These are phyloP conservation scores for Entosphenus tridentatus DNA, from an alignment of 2,113 vertebrate species.

Conservation along the genomic window DNA sequence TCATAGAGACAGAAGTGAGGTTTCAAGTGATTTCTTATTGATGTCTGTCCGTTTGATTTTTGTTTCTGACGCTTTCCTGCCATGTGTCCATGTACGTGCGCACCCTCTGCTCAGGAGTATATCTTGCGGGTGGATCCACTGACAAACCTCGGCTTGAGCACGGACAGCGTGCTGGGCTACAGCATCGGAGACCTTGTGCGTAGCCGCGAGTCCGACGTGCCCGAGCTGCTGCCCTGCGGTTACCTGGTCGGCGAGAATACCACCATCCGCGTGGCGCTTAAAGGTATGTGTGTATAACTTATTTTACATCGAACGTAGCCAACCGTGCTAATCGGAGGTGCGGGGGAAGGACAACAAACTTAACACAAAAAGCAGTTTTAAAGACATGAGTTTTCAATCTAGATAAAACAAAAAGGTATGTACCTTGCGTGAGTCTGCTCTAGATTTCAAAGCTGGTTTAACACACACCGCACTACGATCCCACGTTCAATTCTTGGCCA, in stretches of 20 bases:
- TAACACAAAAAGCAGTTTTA: too few relatives aligned
- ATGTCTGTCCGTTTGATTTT: background rate
- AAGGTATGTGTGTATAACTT: slow-evolving; percentile 28
- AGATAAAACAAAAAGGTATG: too few relatives aligned
- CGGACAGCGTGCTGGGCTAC: slow-evolving; percentile 74
- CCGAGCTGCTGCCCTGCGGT: slow-evolving; percentile 77
- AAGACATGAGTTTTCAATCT: too few relatives aligned
- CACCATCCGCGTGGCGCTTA: slow-evolving; percentile 61
- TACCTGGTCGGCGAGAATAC: slow-evolving; percentile 88
- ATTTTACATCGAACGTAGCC: too few relatives aligned
- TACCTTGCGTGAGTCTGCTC: too few relatives aligned
- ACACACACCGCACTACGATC: too few relatives aligned
- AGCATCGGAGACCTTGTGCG: slow-evolving; percentile 68
- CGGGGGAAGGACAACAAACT: too few relatives aligned
- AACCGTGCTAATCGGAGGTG: too few relatives aligned
- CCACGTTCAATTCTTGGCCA: too few relatives aligned
- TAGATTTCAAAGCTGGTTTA: too few relatives aligned
- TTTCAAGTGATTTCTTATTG: too few relatives aligned
- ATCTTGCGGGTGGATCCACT: slow-evolving; percentile 68
- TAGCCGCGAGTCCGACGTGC: slow-evolving; percentile 28
- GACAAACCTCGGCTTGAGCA: slow-evolving; percentile 63
- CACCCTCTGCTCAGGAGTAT: slow-evolving; percentile 42
- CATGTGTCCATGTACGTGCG: background rate
- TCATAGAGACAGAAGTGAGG: too few relatives aligned
- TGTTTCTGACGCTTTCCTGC: background rate